phyloP scores from a whole-genome alignment of 2,797 vertebrate genomes.

The Lutjanus campechanus region DNA sequence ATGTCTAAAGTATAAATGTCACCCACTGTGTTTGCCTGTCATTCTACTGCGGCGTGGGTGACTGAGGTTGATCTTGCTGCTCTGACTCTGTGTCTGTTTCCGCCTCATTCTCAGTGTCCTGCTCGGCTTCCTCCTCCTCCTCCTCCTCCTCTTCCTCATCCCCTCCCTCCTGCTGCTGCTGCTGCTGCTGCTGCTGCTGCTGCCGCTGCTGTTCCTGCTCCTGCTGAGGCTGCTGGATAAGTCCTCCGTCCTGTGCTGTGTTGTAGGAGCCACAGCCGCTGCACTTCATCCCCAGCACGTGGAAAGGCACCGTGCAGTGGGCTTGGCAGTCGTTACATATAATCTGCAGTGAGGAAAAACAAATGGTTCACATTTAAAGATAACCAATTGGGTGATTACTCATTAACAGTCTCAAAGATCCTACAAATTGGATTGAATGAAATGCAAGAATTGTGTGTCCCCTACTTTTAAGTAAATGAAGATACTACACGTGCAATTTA shows the following conservation, averaged over 20 bases:
- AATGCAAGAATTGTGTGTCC: neutral
- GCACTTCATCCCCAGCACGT: constrained; percentile 96
- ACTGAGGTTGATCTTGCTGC: constrained; percentile 44
- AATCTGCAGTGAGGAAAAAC: constrained; percentile 82
- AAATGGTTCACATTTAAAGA: neutral
- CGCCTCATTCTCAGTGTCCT: constrained; percentile 35
- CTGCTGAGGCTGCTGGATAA: constrained; percentile 68
- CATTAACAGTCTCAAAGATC: neutral
- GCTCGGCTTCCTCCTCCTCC: constrained; percentile 44
- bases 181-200: no score
- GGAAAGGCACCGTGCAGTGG: constrained; percentile 91
- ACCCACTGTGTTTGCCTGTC: neutral
- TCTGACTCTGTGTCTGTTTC: constrained; percentile 61
- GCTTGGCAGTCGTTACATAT: constrained; percentile 95
- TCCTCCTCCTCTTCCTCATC: no score
- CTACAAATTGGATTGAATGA: neutral
- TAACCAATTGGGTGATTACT: neutral
- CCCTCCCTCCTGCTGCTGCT: no score
- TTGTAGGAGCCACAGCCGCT: constrained; percentile 93
- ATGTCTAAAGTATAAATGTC: constrained; percentile 1
- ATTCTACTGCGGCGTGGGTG: constrained; percentile 13
- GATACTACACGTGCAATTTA: neutral
- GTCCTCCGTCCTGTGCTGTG: constrained; percentile 90
- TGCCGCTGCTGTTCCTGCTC: no score
- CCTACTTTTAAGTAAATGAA: neutral